Evolutionary conservation across 2,888 invertebrate species (phyloP), one percentile per base, ranked within the genome.

Genomic region (Epinotia bilunana): DNA sequence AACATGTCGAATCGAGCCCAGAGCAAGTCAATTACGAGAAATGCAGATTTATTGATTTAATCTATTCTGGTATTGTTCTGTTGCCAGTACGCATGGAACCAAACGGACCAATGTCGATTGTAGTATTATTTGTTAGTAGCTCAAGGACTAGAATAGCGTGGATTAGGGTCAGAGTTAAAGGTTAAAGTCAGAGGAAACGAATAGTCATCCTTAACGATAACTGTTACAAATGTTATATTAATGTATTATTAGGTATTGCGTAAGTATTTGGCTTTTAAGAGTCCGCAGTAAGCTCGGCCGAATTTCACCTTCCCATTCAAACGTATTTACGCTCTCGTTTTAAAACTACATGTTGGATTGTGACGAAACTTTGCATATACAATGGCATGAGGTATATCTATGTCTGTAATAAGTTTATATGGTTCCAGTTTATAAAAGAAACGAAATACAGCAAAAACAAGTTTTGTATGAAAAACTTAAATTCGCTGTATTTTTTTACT

Each of bases 21-120:
- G 23, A 23, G 28, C 60, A 23, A 63, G 55, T 55, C 73, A 73
- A 68, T 73, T 62, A 73, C 39, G 68, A 73, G 68, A 68, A 73
- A 73, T 73, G 53, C 62, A 43, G 53, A 64, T 49, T 55, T 73
- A 73, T 68, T 43, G 68, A 28, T 23, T 23, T 20, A 60, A 60
- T 60, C 60, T 60, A 16, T 28, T 60, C 13, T 60, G 60, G 23
- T 23, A 60, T 60, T 60, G 60, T 60, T 23, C 20, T 53, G n/a
- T 53, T 53, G 6, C 7, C 0, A n/a, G 53, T 53, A 1, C 7
- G 9, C 7, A 39, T 0, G n/a, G 49, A 49, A 53, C 53, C 53
- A 53, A n/a, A 53, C 5, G 5, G n/a, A 53, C 53, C 53, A n/a
- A 53, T 7, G 53, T 53, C 2, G 13, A 28, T 23, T 58, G 20